Evolutionary conservation across 2,113 vertebrate species (phyloP), one percentile per base, ranked within the genome.

Genomic region (Rallus limicola): DNA sequence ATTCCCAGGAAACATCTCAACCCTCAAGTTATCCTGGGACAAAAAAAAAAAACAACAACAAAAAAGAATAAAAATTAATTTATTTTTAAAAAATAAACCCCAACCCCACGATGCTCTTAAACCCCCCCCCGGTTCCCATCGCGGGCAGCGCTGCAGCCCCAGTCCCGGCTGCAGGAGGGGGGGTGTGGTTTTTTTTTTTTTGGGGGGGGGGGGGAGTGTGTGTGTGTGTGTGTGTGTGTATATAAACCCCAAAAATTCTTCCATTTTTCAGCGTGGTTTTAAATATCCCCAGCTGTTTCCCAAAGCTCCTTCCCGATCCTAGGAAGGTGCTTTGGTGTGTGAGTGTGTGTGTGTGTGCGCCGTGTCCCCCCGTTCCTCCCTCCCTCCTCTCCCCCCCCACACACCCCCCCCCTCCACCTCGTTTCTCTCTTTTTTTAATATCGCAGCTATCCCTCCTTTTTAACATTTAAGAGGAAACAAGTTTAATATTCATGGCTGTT

Each of bases 401-500:
- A 42, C 42, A 42, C 40, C 40, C 24, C 12, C 9, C 64, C 56
- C 12, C 9, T 60, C 56, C 21, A 50, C 48, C 20, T 31, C 58
- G 20, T 62, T 91, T 90, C 64, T 91, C 42, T 69, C 52, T 82
- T 88, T 92, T 88, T 92, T 94, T 91, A 93, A 96, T 95, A 96
- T 95, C 90, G 84, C 75, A 82, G 79, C 89, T 95, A 85, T 93
- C 93, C 91, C 84, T 81, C 88, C 90, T 95, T 96, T 94, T 95
- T 91, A 94, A 95, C 92, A 94, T 96, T 96, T 94, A 90, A 83
- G 96, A 96, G 96, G 92, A 95, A 94, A 95, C 95, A 96, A 96
- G 95, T 97, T 97, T 97, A 97, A 97, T 97, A 97, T 97, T 97
- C 97, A 97, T 97, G 96, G 96, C 94, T 96, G 92, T 97, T 97